These are phyloP conservation scores for Notothenia coriiceps DNA, from an alignment of 2,113 vertebrate genomes.

Conservation along the genomic window DNA sequence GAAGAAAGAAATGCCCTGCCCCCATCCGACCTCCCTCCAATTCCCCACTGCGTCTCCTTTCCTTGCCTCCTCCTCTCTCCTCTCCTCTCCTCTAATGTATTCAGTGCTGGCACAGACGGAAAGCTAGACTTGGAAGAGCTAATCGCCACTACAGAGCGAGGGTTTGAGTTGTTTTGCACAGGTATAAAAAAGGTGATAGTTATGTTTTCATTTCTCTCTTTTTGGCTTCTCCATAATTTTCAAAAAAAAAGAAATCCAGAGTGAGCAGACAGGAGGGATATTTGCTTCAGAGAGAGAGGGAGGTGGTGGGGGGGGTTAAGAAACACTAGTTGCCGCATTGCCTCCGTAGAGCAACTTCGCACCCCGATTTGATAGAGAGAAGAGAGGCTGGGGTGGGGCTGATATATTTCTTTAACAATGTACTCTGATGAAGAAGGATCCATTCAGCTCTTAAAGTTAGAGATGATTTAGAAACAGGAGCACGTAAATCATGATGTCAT, in stretches of 20 bases:
- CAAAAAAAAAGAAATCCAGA: constrained; percentile 18
- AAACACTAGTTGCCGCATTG: constrained; percentile 77
- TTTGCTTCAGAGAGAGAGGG: constrained; percentile 9
- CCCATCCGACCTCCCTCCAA: constrained; percentile 55
- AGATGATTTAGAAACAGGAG: neutral
- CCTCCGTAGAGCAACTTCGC: constrained; percentile 47
- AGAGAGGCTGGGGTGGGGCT: neutral
- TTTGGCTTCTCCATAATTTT: neutral
- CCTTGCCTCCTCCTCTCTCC: neutral
- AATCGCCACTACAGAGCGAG: constrained; percentile 23
- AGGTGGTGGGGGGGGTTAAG: neutral
- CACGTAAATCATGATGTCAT: neutral
- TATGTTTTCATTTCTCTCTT: neutral
- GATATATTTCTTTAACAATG: neutral
- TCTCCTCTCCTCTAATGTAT: constrained; percentile 16
- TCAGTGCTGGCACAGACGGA: constrained; percentile 28
- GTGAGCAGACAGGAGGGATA: constrained; percentile 23
- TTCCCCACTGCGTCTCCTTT: constrained; percentile 37
- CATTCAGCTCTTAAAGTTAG: neutral
- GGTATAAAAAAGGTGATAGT: constrained; percentile 14
- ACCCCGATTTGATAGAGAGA: neutral
- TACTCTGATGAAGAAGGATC: neutral
- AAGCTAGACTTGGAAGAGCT: constrained; percentile 43
- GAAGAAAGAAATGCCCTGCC: constrained; percentile 75
- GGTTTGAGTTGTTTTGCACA: constrained; percentile 35